Evolutionary conservation across 2,888 invertebrate species (phyloP).

Genomic region (Apotomis betuletana): DNA sequence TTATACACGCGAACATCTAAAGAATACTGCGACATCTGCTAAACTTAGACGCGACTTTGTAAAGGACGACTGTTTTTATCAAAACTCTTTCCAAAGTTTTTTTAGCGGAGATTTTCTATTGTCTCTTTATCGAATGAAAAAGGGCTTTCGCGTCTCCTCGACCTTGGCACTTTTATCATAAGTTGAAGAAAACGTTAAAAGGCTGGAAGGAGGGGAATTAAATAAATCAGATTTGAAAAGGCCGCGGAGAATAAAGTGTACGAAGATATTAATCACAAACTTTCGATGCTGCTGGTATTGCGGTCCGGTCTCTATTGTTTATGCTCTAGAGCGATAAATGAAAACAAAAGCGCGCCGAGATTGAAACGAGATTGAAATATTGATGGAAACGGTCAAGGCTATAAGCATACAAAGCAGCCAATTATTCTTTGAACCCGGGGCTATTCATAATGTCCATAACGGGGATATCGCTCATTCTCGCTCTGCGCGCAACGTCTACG

Average conservation of each 20-base stretch:
- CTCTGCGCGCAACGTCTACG: slow-evolving; percentile 18
- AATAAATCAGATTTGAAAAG: slow-evolving; percentile 8
- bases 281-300: slow-evolving; percentile 9
- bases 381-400: slow-evolving; percentile 50
- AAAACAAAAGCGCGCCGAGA: slow-evolving; percentile 51
- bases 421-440: slow-evolving; percentile 57
- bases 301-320: slow-evolving; percentile 42
- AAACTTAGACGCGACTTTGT: slow-evolving; percentile 32
- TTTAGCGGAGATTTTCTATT: slow-evolving; percentile 29
- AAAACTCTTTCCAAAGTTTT: slow-evolving; percentile 29
- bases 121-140: slow-evolving; percentile 33
- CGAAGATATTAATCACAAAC: slow-evolving; percentile 19
- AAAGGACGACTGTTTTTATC: slow-evolving; percentile 32
- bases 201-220: slow-evolving; percentile 3
- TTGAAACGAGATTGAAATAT: slow-evolving; percentile 49
- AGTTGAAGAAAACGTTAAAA: slow-evolving; percentile 9
- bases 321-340: slow-evolving; percentile 46
- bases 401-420: slow-evolving; percentile 45
- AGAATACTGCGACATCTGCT: slow-evolving; percentile 29
- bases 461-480: slow-evolving; percentile 28
- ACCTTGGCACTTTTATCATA: slow-evolving; percentile 11
- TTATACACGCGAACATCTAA: slow-evolving; percentile 15
- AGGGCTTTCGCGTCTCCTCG: slow-evolving; percentile 17
- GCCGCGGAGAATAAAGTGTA: not conserved
- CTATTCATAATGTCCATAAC: slow-evolving; percentile 49